Evolutionary conservation across 2,888 invertebrate genomes (phyloP), one percentile per base, ranked within the genome.

Genomic region (Aphodius sticticus): DNA sequence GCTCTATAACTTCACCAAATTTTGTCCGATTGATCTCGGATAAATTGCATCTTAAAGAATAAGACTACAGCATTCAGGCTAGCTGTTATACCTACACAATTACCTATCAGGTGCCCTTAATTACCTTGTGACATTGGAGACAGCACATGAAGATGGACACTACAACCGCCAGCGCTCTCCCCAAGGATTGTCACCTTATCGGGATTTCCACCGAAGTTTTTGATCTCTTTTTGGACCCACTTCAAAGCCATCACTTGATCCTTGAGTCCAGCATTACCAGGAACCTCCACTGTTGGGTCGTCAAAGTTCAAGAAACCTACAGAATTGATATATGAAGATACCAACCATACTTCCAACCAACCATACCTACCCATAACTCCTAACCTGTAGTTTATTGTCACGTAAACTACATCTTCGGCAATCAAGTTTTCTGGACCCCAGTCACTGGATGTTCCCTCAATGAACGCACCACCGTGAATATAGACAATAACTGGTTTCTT

Each of bases 381-480:
- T 37, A 84, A 35, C 6, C 84, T 76, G 79, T 89, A 89, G 81
- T 89, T 89, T 70, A 89, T 86, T 15, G 85, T 80, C 6, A 89
- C 88, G 53, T 88, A 81, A 69, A 89, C 87, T 70, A 89, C 85
- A 83, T 88, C 87, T 83, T 88, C 86, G 0, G 84, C 85, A 83
- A 89, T 85, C 77, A 89, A 84, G 82, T 87, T 88, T 69, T 88
- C 85, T 37, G 89, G 88, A 7, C 88, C 88, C 81, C 85, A 87
- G 9, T 81, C 82, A 81, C 84, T 86, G 74, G 87, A 87, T 6
- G 86, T 87, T 6, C 89, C 88, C 69, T 83, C 84, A 4, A 85
- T 83, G 79, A 88, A 89, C 7, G 86, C 89, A 16, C 90, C 89
- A 12, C 89, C 90, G 81, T 89, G 88, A 69, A 90, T 88, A 86